Percentiles rank a stretch among this genome's conserved stretches.
Conservation (phyloP, 2,888 invertebrate species). For the Tinea pellionella region DNA sequence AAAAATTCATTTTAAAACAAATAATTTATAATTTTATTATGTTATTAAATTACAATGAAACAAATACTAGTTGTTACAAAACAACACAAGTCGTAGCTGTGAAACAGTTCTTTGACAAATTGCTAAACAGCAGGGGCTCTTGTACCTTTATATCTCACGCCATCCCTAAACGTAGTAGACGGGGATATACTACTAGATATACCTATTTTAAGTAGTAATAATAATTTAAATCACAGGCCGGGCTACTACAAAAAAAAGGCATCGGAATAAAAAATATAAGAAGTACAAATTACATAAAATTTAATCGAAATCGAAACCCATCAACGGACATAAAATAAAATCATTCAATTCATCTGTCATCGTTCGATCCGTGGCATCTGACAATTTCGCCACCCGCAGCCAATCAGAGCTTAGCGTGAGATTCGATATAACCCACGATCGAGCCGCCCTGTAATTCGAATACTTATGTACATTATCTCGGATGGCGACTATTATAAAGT, state of each 20-base stretch:
- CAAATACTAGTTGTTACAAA: neutral
- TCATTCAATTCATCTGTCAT: slow-evolving; percentile 37
- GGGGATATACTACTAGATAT: too few relatives aligned
- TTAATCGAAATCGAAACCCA: slow-evolving; percentile 1
- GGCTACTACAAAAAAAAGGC: too few relatives aligned
- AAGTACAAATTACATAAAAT: slow-evolving; percentile 1
- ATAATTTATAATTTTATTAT: neutral
- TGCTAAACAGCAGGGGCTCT: neutral
- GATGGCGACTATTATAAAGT: slow-evolving; percentile 67
- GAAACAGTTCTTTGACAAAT: neutral
- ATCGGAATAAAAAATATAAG: neutral
- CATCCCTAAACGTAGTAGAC: too few relatives aligned
- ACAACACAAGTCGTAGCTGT: neutral
- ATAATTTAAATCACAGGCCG: too few relatives aligned
- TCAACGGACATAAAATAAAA: slow-evolving; percentile 3
- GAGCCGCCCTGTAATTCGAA: slow-evolving; percentile 65
- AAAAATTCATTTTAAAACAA: too few relatives aligned
- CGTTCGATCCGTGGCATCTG: slow-evolving; percentile 27
- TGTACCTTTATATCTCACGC: neutral
- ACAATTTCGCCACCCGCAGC: slow-evolving; percentile 66
- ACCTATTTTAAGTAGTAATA: too few relatives aligned
- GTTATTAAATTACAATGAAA: neutral
- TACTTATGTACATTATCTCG: slow-evolving; percentile 64
- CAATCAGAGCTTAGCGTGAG: slow-evolving; percentile 61
- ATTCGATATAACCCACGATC: slow-evolving; percentile 35